A percentile compares a stretch with the other conserved stretches of the same genome.
These are phyloP conservation scores for Amblyjoppa fuscipennis DNA, from an alignment of 2,888 invertebrate species.

Conservation along the genomic window DNA sequence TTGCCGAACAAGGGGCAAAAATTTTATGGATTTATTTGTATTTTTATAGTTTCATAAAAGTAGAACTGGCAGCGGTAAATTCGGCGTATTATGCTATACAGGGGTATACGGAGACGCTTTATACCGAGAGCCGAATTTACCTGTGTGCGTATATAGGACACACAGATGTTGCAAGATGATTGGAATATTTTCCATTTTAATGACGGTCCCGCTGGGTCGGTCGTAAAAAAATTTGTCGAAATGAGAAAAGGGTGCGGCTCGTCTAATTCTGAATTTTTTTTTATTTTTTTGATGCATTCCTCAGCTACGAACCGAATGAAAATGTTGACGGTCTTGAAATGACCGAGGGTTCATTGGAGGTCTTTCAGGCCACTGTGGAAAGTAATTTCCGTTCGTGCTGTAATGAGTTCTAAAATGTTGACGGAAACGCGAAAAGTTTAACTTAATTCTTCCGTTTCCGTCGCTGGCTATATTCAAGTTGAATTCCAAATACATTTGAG, in stretches of 20 bases:
- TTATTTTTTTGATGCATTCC: constrained; percentile 17
- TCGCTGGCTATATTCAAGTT: neutral
- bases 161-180: constrained; percentile 47
- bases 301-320: neutral
- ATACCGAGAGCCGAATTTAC: neutral
- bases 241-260: constrained; percentile 26
- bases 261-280: constrained; percentile 11
- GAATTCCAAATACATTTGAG: too few relatives aligned
- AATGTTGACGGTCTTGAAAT: constrained; percentile 10
- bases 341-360: neutral
- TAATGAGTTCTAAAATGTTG: neutral
- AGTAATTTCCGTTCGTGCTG: neutral
- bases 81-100: neutral
- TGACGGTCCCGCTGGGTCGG: constrained; percentile 50
- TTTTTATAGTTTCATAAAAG: constrained; percentile 51
- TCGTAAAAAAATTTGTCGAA: constrained; percentile 51
- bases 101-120: neutral
- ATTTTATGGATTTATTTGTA: constrained; percentile 18
- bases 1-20: neutral
- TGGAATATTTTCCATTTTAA: constrained; percentile 55
- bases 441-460: neutral
- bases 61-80: neutral
- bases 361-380: neutral
- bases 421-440: neutral
- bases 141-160: constrained; percentile 20